Conservation (phyloP, 2,797 vertebrate species). For the Enteromius unitaeniatus region DNA sequence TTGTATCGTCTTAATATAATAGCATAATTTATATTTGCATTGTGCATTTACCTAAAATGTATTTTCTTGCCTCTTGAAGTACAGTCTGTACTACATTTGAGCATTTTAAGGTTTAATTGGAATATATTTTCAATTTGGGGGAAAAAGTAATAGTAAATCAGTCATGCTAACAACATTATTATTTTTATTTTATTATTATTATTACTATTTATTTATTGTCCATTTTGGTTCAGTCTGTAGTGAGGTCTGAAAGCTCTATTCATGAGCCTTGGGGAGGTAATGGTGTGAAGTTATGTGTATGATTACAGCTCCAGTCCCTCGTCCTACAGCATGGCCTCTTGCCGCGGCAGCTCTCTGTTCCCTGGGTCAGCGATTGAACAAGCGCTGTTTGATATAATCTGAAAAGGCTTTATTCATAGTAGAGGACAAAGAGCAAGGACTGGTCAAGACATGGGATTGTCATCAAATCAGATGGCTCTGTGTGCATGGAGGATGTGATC, state of each 20-base stretch:
- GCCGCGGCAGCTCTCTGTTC: slow-evolving; percentile 32
- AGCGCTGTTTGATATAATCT: slow-evolving; percentile 52
- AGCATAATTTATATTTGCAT: neutral
- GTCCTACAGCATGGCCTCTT: slow-evolving; percentile 37
- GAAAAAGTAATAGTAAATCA: neutral
- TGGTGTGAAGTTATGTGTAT: slow-evolving; percentile 34
- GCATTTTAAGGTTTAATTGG: neutral
- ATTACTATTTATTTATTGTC: neutral
- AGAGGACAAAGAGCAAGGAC: slow-evolving; percentile 32
- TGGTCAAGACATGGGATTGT: slow-evolving; percentile 36
- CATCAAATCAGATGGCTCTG: slow-evolving; percentile 32
- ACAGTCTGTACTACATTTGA: neutral
- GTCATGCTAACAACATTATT: neutral
- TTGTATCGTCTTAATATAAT: neutral
- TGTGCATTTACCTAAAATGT: neutral
- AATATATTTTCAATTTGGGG: neutral
- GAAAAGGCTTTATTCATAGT: slow-evolving; percentile 57
- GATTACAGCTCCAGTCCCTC: slow-evolving; percentile 28
- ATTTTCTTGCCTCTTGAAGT: neutral
- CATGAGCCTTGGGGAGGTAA: slow-evolving; percentile 31
- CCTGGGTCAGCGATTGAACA: slow-evolving; percentile 38
- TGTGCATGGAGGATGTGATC: slow-evolving; percentile 33
- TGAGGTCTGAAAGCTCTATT: slow-evolving; percentile 46
- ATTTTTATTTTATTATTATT: neutral
- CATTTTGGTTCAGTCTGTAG: slow-evolving; percentile 30